Percentiles rank a stretch among this genome's conserved stretches.
Conservation (phyloP, 2,797 vertebrate species). For the Sylvilagus floridanus region DNA sequence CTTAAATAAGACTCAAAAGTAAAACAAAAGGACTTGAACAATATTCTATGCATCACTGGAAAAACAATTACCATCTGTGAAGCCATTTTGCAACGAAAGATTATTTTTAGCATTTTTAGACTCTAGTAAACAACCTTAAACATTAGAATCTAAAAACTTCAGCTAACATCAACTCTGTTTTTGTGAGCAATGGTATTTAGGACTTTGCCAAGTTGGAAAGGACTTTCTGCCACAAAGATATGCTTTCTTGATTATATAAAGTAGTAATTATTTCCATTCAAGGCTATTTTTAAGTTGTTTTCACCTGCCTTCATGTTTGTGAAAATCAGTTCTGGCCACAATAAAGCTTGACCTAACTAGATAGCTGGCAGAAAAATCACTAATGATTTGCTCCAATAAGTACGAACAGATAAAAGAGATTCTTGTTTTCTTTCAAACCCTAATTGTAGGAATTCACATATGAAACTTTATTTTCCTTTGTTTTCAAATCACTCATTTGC, state of each 20-base stretch:
- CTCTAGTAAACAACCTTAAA: constrained; percentile 40
- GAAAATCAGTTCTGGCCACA: neutral
- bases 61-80: neutral
- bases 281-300: constrained; percentile 60
- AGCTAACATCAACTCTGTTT: neutral
- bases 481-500: constrained; percentile 1
- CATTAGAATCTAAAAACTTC: constrained; percentile 32
- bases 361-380: constrained; percentile 41
- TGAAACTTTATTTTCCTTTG: neutral
- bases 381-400: constrained; percentile 50
- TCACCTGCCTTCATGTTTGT: constrained; percentile 57
- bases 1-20: neutral
- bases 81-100: neutral
- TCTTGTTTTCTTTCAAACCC: constrained; percentile 32
- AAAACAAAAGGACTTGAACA: neutral
- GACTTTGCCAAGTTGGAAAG: constrained; percentile 27
- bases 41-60: neutral
- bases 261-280: constrained; percentile 54
- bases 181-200: constrained; percentile 24
- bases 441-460: constrained; percentile 22
- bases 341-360: constrained; percentile 3
- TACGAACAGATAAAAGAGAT: neutral
- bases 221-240: constrained; percentile 47
- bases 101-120: constrained; percentile 47
- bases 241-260: constrained; percentile 31